phyloP scores from a whole-genome alignment of 2,888 invertebrate genomes.

The Leuctra nigra region DNA sequence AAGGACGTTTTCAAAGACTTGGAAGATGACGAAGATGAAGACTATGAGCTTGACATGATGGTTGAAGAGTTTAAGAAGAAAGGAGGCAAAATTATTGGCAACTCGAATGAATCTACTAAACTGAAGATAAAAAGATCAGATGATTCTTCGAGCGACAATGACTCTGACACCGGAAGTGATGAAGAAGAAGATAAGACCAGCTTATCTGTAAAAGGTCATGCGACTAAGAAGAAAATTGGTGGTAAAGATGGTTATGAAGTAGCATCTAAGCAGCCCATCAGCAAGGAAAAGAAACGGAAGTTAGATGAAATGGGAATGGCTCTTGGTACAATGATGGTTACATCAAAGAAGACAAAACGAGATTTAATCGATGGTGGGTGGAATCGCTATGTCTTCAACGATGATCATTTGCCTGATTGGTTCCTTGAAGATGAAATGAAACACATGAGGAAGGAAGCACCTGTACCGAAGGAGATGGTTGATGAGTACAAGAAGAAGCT shows the following conservation, averaged over 20 bases:
- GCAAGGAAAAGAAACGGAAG: conserved; percentile 54
- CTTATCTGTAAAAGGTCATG: background rate
- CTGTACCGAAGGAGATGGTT: conserved; percentile 79
- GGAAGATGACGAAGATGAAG: conserved; percentile 78
- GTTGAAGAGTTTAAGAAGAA: conserved; percentile 63
- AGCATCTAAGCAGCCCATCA: conserved; percentile 46
- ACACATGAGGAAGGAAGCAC: conserved; percentile 76
- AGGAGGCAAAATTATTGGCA: conserved; percentile 49
- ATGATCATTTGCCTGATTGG: conserved; percentile 90
- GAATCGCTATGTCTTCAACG: conserved; percentile 91
- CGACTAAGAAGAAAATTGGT: conserved; percentile 20
- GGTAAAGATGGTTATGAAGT: conserved; percentile 61
- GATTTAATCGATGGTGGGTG: conserved; percentile 87
- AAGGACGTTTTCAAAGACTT: conserved; percentile 76
- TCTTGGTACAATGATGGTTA: conserved; percentile 82
- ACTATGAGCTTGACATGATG: conserved; percentile 76
- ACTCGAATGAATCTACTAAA: conserved; percentile 34
- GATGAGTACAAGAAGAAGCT: conserved; percentile 80
- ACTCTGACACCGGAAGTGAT: conserved; percentile 37
- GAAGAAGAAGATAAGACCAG: conserved; percentile 28
- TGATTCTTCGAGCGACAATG: conserved; percentile 29
- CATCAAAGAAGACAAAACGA: conserved; percentile 83
- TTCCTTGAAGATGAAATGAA: conserved; percentile 89
- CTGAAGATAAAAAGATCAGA: background rate
- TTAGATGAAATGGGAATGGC: conserved; percentile 85